Conservation (phyloP, 2,888 invertebrate species). For the Melangyna quadrimaculata region DNA sequence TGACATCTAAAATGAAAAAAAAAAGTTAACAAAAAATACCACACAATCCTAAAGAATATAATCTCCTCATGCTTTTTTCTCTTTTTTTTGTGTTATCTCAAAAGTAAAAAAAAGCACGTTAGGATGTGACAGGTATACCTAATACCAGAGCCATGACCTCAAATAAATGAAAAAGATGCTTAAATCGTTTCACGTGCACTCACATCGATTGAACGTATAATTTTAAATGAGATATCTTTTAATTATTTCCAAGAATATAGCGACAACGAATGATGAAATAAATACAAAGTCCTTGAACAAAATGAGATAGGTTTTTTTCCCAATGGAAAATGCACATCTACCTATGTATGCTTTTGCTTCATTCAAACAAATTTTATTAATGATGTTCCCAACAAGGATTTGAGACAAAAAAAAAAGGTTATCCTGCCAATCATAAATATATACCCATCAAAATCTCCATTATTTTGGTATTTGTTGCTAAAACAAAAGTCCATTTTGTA, state of each 20-base stretch:
- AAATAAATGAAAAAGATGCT: neutral
- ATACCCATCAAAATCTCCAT: neutral
- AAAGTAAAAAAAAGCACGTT: neutral
- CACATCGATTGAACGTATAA: neutral
- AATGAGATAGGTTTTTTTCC: neutral
- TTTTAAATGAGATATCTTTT: neutral
- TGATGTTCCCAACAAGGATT: neutral
- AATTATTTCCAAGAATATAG: neutral
- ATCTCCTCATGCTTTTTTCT: neutral
- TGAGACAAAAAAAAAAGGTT: slow-evolving; percentile 1
- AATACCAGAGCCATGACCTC: neutral
- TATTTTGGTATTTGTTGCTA: neutral
- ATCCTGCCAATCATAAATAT: slow-evolving; percentile 8
- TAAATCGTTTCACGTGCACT: neutral
- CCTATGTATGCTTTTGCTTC: neutral
- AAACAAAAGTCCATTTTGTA: neutral
- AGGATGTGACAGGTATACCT: neutral
- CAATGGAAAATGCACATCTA: neutral
- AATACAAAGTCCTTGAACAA: neutral
- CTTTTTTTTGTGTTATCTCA: neutral
- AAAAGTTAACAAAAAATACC: neutral
- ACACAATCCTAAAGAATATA: neutral
- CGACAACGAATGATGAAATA: neutral
- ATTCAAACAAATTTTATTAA: neutral
- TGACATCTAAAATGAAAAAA: neutral